phyloP scores from a whole-genome alignment of 1,140 invertebrate genomes.

The Neodiprion virginianus region DNA sequence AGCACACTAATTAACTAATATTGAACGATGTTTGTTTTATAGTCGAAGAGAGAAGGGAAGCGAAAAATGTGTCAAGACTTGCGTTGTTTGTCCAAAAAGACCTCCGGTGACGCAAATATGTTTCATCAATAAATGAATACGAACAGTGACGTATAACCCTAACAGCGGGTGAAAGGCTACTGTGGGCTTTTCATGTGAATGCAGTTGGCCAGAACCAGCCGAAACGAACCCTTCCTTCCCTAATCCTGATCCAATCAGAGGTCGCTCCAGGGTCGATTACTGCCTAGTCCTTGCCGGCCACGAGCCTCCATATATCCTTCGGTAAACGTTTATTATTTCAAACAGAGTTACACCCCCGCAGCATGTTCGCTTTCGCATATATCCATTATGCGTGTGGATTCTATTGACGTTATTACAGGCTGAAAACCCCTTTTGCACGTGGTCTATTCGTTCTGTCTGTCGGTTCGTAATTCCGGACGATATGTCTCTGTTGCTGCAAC shows the following conservation, averaged over 20 bases:
- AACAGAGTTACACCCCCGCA: conserved; percentile 19
- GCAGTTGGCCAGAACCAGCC: conserved; percentile 2
- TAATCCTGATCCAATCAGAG: conserved; percentile 11
- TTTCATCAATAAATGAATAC: background rate
- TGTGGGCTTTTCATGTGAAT: conserved; percentile 8
- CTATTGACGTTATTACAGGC: conserved; percentile 9
- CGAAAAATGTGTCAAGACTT: too few relatives aligned
- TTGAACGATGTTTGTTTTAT: too few relatives aligned
- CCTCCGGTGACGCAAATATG: too few relatives aligned
- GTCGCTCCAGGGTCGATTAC: background rate
- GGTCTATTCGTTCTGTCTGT: conserved; percentile 14
- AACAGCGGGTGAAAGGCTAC: background rate
- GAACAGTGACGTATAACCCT: background rate
- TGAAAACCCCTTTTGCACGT: conserved; percentile 16
- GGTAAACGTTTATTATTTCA: conserved; percentile 48
- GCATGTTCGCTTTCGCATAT: conserved; percentile 23
- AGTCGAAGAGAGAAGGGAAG: too few relatives aligned
- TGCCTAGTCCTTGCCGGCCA: background rate
- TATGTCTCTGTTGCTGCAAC: background rate
- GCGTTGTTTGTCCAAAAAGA: too few relatives aligned
- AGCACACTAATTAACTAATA: too few relatives aligned
- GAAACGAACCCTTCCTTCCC: conserved; percentile 8
- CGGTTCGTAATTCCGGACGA: background rate
- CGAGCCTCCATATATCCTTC: background rate
- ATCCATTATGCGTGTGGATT: conserved; percentile 18